These are phyloP conservation scores for Clarias batrachus DNA, from an alignment of 2,113 vertebrate genomes.

Conservation along the genomic window DNA sequence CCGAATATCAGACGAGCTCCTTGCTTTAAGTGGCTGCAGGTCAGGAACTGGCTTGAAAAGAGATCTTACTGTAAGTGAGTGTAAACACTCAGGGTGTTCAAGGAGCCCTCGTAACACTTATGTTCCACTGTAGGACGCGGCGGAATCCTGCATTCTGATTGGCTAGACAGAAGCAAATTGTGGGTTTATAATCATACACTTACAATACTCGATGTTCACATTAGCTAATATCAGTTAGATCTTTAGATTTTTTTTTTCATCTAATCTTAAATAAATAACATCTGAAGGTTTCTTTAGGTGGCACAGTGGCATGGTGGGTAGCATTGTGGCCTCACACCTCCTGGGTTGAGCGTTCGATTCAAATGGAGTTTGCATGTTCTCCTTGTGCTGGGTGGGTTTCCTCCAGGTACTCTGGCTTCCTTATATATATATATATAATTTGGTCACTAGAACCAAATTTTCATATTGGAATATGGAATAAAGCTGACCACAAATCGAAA, in stretches of 20 bases:
- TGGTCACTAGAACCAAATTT: too few relatives aligned
- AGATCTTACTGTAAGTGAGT: not conserved
- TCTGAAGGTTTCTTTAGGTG: not conserved
- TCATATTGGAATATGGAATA: too few relatives aligned
- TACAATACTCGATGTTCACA: not conserved
- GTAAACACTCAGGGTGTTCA: not conserved
- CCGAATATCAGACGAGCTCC: not conserved
- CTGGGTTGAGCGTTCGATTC: too few relatives aligned
- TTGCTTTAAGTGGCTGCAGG: slow-evolving; percentile 3
- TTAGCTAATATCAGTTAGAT: not conserved
- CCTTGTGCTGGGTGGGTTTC: too few relatives aligned
- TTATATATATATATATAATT: too few relatives aligned
- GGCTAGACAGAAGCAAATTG: not conserved
- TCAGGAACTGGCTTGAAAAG: not conserved
- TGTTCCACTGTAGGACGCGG: not conserved
- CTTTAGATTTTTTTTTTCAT: too few relatives aligned
- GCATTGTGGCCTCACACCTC: too few relatives aligned
- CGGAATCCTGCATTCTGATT: not conserved
- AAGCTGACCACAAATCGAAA: too few relatives aligned
- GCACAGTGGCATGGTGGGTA: too few relatives aligned
- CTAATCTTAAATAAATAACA: not conserved
- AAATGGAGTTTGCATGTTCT: too few relatives aligned
- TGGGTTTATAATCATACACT: not conserved
- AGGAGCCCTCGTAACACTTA: not conserved
- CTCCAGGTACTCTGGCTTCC: too few relatives aligned